Percentiles rank a stretch among this genome's conserved stretches.
Conservation (phyloP, 2,113 vertebrate species). For the Colistium nudipinnis region DNA sequence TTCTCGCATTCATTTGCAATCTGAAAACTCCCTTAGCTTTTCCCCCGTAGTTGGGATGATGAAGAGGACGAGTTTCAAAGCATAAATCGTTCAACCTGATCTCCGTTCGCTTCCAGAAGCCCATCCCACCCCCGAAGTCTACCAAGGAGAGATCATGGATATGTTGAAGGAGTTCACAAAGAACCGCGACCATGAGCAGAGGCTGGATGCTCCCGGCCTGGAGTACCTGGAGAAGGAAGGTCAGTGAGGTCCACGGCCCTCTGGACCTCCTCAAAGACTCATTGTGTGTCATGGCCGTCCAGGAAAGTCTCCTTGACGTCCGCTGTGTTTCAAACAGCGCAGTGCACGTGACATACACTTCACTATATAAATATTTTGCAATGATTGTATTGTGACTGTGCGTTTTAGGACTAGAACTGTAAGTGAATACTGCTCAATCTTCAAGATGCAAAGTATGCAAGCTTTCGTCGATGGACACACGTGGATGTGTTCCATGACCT, state of each 20-base stretch:
- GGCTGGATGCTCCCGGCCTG: conserved; percentile 79
- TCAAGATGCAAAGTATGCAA: background rate
- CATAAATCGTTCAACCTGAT: background rate
- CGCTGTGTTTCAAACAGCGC: background rate
- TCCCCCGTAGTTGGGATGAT: background rate
- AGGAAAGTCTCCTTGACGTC: background rate
- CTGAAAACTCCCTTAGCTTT: background rate
- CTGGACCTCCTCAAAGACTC: conserved; percentile 73
- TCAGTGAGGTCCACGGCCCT: conserved; percentile 37
- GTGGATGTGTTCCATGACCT: conserved; percentile 8
- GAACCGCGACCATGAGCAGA: conserved; percentile 87
- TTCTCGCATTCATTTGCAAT: too few relatives aligned
- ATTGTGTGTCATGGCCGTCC: conserved; percentile 3
- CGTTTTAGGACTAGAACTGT: conserved; percentile 24
- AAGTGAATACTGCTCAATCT: conserved; percentile 18
- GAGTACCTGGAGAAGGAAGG: conserved; percentile 81
- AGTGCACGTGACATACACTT: background rate
- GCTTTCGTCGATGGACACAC: background rate
- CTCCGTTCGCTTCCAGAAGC: conserved; percentile 64
- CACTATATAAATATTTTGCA: conserved; percentile 22
- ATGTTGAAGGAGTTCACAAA: conserved; percentile 92
- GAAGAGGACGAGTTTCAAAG: background rate
- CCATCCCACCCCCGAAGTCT: conserved; percentile 78
- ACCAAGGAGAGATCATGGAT: conserved; percentile 85
- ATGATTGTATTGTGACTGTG: conserved; percentile 12